Percentiles rank a stretch among this genome's conserved stretches.
These are phyloP conservation scores for Sinocyclocheilus anshuiensis DNA, from an alignment of 2,113 vertebrate species.

Conservation along the genomic window DNA sequence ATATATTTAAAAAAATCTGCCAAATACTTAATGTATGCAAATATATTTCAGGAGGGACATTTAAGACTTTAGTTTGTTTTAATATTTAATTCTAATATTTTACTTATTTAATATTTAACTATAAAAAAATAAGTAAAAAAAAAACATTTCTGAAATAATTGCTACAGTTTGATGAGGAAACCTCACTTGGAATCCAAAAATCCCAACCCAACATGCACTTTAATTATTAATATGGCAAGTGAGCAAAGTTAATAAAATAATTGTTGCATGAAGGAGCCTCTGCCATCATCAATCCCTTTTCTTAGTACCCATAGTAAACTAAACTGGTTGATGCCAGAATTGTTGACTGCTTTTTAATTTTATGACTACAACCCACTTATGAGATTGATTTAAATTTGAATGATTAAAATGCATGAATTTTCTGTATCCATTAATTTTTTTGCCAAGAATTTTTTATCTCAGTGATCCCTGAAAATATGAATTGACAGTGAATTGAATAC, in stretches of 20 bases:
- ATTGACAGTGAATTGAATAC: neutral
- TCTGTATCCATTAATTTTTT: neutral
- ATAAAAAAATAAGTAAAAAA: neutral
- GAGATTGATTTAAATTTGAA: neutral
- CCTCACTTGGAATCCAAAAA: conserved; percentile 1
- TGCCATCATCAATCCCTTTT: neutral
- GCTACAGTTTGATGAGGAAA: neutral
- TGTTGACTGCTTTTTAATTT: neutral
- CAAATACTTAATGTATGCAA: neutral
- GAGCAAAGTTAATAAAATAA: neutral
- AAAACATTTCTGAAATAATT: neutral
- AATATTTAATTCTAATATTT: neutral
- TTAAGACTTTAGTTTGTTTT: neutral
- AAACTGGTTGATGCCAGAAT: neutral
- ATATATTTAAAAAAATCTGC: neutral
- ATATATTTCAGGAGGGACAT: neutral
- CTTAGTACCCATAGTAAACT: neutral
- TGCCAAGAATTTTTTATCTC: neutral
- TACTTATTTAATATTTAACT: neutral
- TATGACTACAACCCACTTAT: neutral
- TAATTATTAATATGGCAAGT: neutral
- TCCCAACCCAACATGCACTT: neutral
- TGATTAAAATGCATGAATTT: neutral
- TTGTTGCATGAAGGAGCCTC: neutral
- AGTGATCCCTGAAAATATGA: neutral